phyloP scores from a whole-genome alignment of 2,888 invertebrate genomes.

The Gordius sp. region DNA sequence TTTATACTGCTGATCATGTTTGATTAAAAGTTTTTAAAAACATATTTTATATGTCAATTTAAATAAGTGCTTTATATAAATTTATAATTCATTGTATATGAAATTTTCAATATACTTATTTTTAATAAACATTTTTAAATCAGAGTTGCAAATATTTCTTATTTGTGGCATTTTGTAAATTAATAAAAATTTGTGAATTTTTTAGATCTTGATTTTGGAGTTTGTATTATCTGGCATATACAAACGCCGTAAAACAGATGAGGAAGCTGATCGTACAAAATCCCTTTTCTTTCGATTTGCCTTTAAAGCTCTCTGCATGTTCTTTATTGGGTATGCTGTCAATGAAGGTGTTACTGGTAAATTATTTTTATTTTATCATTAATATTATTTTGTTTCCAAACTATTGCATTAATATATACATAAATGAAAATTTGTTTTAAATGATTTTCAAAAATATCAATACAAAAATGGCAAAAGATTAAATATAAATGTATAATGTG shows the following conservation, averaged over 20 bases:
- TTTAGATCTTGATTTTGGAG: conserved; percentile 10
- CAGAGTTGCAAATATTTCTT: not conserved
- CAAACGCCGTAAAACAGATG: not conserved
- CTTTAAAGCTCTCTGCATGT: not conserved
- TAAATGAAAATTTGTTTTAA: too few species aligned
- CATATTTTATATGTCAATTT: not conserved
- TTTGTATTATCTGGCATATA: conserved; percentile 2
- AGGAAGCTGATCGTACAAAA: not conserved
- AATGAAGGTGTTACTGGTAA: conserved; percentile 8
- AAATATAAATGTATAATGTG: too few species aligned
- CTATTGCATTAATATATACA: too few species aligned
- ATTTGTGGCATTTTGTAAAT: not conserved
- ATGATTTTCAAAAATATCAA: too few species aligned
- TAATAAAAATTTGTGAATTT: not conserved
- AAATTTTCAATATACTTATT: not conserved
- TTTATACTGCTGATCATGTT: not conserved
- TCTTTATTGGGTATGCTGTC: conserved; percentile 8
- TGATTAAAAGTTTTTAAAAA: not conserved
- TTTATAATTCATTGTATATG: too few species aligned
- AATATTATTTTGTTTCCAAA: too few species aligned
- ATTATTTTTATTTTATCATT: not conserved
- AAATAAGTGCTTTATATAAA: not conserved
- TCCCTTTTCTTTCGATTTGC: not conserved
- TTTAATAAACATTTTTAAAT: not conserved
- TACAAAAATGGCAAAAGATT: too few species aligned